Conservation (phyloP, 2,888 invertebrate species). For the Trachelus tabidus region DNA sequence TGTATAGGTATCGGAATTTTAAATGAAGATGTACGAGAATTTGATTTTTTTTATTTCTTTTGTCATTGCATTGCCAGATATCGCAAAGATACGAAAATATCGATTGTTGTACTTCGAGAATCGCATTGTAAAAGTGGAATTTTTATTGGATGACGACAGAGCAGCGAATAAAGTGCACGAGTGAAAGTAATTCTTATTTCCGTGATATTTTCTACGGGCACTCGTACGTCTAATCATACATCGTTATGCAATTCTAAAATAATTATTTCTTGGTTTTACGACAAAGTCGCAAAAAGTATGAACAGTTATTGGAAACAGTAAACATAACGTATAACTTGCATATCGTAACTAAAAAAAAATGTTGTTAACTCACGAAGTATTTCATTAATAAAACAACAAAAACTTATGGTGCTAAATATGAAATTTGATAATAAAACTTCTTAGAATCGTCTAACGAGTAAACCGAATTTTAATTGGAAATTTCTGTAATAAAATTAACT, state of each 20-base stretch:
- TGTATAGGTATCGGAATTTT: not conserved
- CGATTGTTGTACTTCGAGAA: not conserved
- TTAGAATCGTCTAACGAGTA: not conserved
- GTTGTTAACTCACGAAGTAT: not conserved
- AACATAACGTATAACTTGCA: not conserved
- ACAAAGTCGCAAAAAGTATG: not conserved
- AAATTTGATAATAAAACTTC: not conserved
- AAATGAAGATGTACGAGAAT: not conserved
- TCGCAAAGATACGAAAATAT: not conserved
- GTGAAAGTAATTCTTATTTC: slow-evolving; percentile 57
- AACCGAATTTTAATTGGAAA: not conserved
- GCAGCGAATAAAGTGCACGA: slow-evolving; percentile 18
- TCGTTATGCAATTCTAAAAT: slow-evolving; percentile 42
- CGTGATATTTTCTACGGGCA: slow-evolving; percentile 34
- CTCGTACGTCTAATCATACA: slow-evolving; percentile 27
- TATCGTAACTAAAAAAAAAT: not conserved
- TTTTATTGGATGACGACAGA: not conserved
- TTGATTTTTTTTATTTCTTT: not conserved
- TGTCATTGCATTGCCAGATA: not conserved
- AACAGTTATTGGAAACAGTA: not conserved
- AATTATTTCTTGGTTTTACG: slow-evolving; percentile 5
- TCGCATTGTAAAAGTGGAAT: not conserved
- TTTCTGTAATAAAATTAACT: not conserved
- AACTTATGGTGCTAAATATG: not conserved
- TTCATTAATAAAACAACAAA: not conserved